phyloP scores from a whole-genome alignment of 2,113 vertebrate species.

The Lophura nycthemera region DNA sequence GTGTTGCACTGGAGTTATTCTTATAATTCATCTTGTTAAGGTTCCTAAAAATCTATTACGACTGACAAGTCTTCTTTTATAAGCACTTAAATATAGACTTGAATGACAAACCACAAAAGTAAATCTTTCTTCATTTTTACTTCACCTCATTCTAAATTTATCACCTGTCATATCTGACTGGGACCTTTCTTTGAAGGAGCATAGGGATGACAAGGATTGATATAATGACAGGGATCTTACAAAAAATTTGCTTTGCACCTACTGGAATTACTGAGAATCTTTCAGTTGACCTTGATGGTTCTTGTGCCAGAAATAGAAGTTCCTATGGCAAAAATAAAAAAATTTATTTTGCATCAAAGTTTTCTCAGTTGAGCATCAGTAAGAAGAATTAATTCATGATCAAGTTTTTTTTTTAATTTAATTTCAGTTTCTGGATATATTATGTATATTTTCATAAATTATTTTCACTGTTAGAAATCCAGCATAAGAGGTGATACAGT shows the following conservation, averaged over 20 bases:
- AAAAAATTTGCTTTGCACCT: neutral
- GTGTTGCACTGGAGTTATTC: neutral
- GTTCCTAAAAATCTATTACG: slow-evolving; percentile 17
- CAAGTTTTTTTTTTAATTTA: neutral
- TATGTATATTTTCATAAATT: neutral
- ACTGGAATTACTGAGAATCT: neutral
- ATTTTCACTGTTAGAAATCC: neutral
- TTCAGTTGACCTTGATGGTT: neutral
- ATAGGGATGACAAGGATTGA: neutral
- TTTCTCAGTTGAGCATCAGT: neutral
- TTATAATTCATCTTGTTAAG: slow-evolving; percentile 12
- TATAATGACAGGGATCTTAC: neutral
- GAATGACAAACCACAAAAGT: slow-evolving; percentile 14
- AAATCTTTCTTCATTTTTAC: slow-evolving; percentile 57
- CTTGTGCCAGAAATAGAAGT: neutral
- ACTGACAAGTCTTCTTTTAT: neutral
- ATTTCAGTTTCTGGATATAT: neutral
- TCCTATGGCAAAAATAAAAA: fast-evolving
- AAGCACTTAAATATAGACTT: slow-evolving; percentile 40
- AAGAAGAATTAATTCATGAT: neutral
- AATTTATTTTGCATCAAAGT: neutral
- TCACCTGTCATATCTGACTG: neutral
- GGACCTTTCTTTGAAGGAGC: neutral
- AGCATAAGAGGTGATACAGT: neutral
- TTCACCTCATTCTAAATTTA: slow-evolving; percentile 34